Conservation (phyloP, 1,140 invertebrate species). For the Apis laboriosa region DNA sequence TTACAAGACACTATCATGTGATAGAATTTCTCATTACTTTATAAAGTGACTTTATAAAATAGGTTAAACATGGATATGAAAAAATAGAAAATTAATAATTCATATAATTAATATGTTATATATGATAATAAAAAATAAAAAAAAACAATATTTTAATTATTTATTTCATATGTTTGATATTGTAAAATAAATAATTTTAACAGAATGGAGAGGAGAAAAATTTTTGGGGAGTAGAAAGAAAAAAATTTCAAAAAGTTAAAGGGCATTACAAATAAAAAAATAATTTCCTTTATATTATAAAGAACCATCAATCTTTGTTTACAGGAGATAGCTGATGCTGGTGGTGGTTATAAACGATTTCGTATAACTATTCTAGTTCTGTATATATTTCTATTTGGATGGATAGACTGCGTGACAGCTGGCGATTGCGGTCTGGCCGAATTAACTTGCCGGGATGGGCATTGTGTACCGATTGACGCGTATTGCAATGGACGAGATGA, state of each 20-base stretch:
- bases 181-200: neutral
- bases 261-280: neutral
- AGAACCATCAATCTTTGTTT: constrained; percentile 11
- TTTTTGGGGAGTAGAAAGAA: no score
- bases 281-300: neutral
- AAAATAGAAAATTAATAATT: neutral
- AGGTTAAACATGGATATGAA: neutral
- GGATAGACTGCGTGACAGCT: constrained; percentile 37
- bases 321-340: constrained; percentile 77
- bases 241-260: no score
- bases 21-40: neutral
- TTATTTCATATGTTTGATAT: neutral
- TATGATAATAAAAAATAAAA: neutral
- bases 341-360: constrained; percentile 61
- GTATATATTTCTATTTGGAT: constrained; percentile 41
- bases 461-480: constrained; percentile 90
- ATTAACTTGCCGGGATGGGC: constrained; percentile 89
- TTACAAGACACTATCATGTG: neutral
- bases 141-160: neutral
- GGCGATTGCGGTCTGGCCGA: constrained; percentile 88
- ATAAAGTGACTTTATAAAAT: neutral
- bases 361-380: constrained; percentile 30
- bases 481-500: constrained; percentile 93
- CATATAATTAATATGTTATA: neutral
- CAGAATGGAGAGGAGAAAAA: no score